These are phyloP conservation scores for Rhyacophila brunnea DNA, from an alignment of 1,140 invertebrate genomes.

Conservation along the genomic window DNA sequence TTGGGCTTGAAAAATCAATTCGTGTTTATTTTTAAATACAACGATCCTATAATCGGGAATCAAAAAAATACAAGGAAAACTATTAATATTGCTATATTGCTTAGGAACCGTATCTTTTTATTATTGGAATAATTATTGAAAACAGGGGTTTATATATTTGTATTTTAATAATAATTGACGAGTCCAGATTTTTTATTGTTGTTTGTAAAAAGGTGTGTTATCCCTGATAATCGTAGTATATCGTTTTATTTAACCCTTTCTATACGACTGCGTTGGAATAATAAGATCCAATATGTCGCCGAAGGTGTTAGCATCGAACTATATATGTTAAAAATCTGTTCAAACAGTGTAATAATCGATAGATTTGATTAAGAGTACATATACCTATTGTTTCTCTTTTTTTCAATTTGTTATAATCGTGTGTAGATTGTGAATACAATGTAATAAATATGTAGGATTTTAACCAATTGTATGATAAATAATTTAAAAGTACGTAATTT, in stretches of 20 bases:
- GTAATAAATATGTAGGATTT: constrained; percentile 30
- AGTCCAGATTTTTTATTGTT: constrained; percentile 31
- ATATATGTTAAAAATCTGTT: background rate
- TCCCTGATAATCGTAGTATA: background rate
- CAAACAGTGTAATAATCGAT: background rate
- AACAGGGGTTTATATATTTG: constrained; percentile 35
- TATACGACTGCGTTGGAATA: background rate
- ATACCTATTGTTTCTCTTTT: constrained; percentile 6
- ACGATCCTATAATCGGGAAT: constrained; percentile 25
- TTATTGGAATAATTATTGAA: constrained; percentile 9
- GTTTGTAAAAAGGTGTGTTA: constrained; percentile 15
- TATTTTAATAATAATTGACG: constrained; percentile 28
- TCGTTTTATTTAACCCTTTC: background rate
- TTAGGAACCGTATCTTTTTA: background rate
- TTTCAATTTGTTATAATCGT: constrained; percentile 32
- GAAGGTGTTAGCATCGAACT: background rate
- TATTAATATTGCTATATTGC: background rate
- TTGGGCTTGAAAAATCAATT: background rate
- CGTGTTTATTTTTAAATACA: constrained; percentile 12
- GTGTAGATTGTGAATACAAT: constrained; percentile 35
- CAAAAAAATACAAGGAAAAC: constrained; percentile 28
- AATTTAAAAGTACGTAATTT: constrained; percentile 15
- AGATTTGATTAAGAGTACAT: background rate
- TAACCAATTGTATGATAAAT: constrained; percentile 22
- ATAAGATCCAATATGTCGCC: background rate